Conservation (phyloP, 2,797 vertebrate genomes). For the Falco rusticolus region DNA sequence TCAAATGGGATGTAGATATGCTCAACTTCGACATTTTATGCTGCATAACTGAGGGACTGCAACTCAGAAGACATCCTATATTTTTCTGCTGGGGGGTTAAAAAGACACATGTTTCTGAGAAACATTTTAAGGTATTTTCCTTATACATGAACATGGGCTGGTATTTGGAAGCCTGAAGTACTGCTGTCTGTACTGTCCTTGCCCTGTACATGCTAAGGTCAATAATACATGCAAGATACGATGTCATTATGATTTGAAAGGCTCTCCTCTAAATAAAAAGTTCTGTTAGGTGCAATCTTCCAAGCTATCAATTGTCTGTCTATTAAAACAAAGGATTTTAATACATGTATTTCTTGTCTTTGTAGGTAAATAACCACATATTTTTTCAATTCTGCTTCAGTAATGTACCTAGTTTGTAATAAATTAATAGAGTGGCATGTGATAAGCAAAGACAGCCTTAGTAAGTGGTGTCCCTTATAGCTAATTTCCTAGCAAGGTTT, state of each 20-base stretch:
- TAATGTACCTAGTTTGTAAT: not conserved
- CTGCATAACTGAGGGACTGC: not conserved
- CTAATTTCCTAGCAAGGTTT: not conserved
- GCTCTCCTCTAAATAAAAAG: not conserved
- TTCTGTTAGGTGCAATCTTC: not conserved
- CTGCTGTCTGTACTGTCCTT: not conserved
- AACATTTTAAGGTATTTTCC: not conserved
- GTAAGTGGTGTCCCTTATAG: not conserved
- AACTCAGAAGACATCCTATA: not conserved
- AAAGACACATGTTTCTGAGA: not conserved
- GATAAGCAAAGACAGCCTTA: not conserved
- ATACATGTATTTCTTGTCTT: not conserved
- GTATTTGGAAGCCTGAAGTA: not conserved
- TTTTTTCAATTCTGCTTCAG: not conserved
- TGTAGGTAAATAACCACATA: not conserved
- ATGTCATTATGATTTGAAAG: not conserved
- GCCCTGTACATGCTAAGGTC: not conserved
- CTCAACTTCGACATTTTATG: not conserved
- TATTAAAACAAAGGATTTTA: not conserved
- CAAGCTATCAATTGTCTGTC: not conserved
- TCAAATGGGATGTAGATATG: not conserved
- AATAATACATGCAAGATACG: not conserved
- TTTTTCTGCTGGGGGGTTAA: not conserved
- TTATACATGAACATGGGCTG: not conserved
- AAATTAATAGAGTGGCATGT: not conserved